Percentiles rank a stretch among this genome's conserved stretches.
Conservation (phyloP, 2,797 vertebrate genomes). For the Knipowitschia caucasica region DNA sequence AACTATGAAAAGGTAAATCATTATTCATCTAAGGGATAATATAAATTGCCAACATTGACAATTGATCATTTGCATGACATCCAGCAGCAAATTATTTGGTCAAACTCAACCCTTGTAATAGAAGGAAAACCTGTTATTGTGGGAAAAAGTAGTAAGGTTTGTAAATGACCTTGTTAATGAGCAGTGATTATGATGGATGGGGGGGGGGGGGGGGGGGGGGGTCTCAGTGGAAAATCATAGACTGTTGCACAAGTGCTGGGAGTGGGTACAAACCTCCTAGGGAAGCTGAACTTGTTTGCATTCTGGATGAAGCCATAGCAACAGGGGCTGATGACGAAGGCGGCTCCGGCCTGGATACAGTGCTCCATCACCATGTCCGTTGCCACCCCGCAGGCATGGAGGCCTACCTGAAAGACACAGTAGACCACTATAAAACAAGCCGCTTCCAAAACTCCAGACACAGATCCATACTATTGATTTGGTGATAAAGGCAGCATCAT, state of each 20-base stretch:
- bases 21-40: too few relatives aligned
- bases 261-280: conserved; percentile 82
- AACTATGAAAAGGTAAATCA: too few relatives aligned
- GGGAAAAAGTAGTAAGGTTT: too few relatives aligned
- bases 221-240: neutral
- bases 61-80: too few relatives aligned
- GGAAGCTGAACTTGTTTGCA: conserved; percentile 90
- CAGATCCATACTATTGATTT: conserved; percentile 40
- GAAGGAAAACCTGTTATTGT: too few relatives aligned
- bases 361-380: conserved; percentile 97
- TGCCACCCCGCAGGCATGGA: conserved; percentile 94
- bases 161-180: too few relatives aligned
- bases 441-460: neutral
- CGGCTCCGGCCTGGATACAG: conserved; percentile 81
- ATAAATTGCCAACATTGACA: too few relatives aligned
- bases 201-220: too few relatives aligned
- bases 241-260: neutral
- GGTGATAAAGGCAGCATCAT: conserved; percentile 33
- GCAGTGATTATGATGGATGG: too few relatives aligned
- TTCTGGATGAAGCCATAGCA: conserved; percentile 98
- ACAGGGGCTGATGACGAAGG: conserved; percentile 91
- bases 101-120: too few relatives aligned
- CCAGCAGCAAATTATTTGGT: too few relatives aligned
- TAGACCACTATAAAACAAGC: conserved; percentile 1
- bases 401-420: conserved; percentile 79